Base-by-base conservation (phyloP, 1,140 invertebrate species). In the Hylaeus anthracinus region DNA sequence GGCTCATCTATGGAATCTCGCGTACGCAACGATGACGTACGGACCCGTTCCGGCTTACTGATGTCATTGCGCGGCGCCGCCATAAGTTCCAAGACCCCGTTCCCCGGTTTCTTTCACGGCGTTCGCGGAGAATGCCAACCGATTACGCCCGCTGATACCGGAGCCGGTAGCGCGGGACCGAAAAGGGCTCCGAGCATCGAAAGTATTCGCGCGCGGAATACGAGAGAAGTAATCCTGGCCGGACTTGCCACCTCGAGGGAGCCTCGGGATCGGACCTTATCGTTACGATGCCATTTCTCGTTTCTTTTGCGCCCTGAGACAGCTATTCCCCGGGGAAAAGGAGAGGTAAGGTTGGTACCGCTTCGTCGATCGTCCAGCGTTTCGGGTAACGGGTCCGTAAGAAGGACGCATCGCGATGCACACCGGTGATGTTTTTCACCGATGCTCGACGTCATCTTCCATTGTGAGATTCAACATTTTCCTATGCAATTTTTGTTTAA, bases 61-160 rank as follows among this genome's bases (percentile, higher is more conserved):
- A 91, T 91, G 91, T 91, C 88, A 92, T 92, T 92, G 91, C 88
- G 69, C 78, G 88, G 86, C 83, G 84, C 85, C 89, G 89, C 89
- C 83, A 89, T 92, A 91, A 92, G 81, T 89, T 81, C 67, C 51
- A 6, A 64, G 51, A n/a, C 61, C 37, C 48, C 56, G 51, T 37
- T 53, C 51, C 53, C 61, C 55, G 76, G 71, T 86, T 79, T 83
- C 83, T 85, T 88, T 79, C 80, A 65, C 64, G 70, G 60, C 76
- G 66, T 72, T 72, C 86, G 12, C 10, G 26, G 84, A 88, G 91
- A 90, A 90, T 89, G 88, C 90, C 82, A 86, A 83, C 86, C 86
- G 90, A 92, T 91, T 91, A 89, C 86, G 84, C 86, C 79, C 73
- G 60, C 85, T 88, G 91, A 87, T 87, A 87, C 14, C 69, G 64